Evolutionary conservation across 2,888 invertebrate genomes (phyloP).

Genomic region (Lasioglossum oenotherae): DNA sequence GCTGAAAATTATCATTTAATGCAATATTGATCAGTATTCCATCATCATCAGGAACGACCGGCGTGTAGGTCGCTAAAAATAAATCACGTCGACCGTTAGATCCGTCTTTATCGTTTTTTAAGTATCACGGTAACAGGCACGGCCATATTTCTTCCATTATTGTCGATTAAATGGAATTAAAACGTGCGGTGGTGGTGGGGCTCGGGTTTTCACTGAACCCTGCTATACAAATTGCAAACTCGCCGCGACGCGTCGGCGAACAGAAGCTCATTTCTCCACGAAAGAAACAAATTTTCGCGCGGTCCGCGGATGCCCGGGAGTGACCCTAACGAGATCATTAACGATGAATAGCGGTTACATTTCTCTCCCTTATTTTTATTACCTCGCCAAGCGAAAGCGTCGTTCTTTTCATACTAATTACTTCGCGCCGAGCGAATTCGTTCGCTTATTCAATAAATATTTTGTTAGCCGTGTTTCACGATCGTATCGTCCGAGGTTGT

Average conservation of each 20-base stretch:
- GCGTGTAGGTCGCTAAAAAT: not conserved
- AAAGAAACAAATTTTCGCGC: conserved; percentile 16
- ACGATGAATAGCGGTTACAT: conserved; percentile 5
- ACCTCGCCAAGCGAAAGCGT: not conserved
- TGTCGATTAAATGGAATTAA: conserved; percentile 5
- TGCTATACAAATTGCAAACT: not conserved
- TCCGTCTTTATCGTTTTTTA: conserved; percentile 10
- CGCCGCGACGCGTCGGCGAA: not conserved
- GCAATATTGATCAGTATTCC: not conserved
- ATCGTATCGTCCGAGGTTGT: not conserved
- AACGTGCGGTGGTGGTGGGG: not conserved
- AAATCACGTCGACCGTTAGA: not conserved
- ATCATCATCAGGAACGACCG: not conserved
- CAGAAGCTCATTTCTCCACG: not conserved
- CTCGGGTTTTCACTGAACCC: not conserved
- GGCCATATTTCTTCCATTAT: not conserved
- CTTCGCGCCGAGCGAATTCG: not conserved
- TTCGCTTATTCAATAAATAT: not conserved
- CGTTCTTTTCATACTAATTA: conserved; percentile 14
- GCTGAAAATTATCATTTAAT: not conserved
- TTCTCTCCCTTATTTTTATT: conserved; percentile 16
- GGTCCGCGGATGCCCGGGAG: not conserved
- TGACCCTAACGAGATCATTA: conserved; percentile 25
- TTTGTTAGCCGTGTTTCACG: not conserved
- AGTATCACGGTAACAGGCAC: not conserved